A percentile compares a stretch with the other conserved stretches of the same genome.
Evolutionary conservation across 1,140 invertebrate species (phyloP).

Genomic region (Stenopsyche tienmushanensis): DNA sequence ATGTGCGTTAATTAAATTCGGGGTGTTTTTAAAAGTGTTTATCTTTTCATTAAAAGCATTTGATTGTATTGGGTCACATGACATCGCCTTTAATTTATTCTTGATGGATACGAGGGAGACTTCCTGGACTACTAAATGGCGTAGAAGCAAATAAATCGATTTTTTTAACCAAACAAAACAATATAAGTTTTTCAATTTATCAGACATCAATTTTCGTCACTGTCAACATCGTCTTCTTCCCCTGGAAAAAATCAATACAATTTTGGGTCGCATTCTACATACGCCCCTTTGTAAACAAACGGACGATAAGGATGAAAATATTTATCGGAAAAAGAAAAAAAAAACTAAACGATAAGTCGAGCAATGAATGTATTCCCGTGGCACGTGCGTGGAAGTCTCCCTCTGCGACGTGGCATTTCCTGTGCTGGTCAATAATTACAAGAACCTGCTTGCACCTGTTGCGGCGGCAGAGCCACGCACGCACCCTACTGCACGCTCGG

Average conservation of each 20-base stretch:
- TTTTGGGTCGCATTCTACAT: not conserved
- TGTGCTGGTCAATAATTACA: constrained; percentile 26
- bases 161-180: too few relatives aligned
- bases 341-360: not conserved
- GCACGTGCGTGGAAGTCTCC: constrained; percentile 28
- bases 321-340: constrained; percentile 1
- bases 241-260: not conserved
- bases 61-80: too few relatives aligned
- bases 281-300: not conserved
- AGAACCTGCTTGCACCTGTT: constrained; percentile 29
- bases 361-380: not conserved
- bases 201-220: too few relatives aligned
- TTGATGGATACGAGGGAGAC: too few relatives aligned
- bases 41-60: too few relatives aligned
- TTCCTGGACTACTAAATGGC: too few relatives aligned
- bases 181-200: too few relatives aligned
- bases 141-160: too few relatives aligned
- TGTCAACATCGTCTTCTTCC: too few relatives aligned
- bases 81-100: too few relatives aligned
- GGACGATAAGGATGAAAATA: constrained; percentile 10
- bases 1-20: too few relatives aligned
- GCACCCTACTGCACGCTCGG: not conserved
- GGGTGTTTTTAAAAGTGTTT: too few relatives aligned
- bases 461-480: constrained; percentile 15
- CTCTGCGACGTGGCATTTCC: constrained; percentile 24